Evolutionary conservation across 2,888 invertebrate genomes (phyloP).

Genomic region (Tuberolachnus salignus): DNA sequence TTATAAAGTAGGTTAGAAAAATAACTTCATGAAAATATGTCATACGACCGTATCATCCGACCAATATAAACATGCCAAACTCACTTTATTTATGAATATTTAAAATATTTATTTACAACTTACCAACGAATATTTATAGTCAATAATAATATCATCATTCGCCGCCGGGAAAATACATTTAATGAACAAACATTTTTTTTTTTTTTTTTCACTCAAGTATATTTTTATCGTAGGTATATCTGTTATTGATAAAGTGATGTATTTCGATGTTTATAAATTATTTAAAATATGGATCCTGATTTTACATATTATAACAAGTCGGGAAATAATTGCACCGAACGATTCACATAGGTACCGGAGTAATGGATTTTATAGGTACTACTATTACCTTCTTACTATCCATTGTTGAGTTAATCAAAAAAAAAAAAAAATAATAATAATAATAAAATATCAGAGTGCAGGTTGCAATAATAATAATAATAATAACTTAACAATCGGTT

Average conservation of each 20-base stretch:
- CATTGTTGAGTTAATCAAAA: no score
- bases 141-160: not conserved
- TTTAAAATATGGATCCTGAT: not conserved
- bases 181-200: no score
- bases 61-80: not conserved
- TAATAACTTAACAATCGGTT: not conserved
- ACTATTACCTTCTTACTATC: no score
- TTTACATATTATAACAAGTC: not conserved
- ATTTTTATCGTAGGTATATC: not conserved
- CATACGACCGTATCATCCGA: not conserved
- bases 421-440: no score
- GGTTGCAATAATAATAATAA: not conserved
- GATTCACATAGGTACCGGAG: no score
- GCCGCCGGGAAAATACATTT: no score
- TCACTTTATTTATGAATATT: not conserved
- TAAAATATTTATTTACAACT: not conserved
- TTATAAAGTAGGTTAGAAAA: constrained; percentile 5
- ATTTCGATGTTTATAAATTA: constrained; percentile 43
- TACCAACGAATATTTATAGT: not conserved
- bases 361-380: no score
- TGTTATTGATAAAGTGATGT: constrained; percentile 50
- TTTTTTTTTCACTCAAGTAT: not conserved
- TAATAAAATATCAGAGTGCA: not conserved
- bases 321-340: no score
- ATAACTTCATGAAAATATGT: not conserved